These are phyloP conservation scores for Myotis daubentonii DNA, from an alignment of 2,797 vertebrate species.

Conservation along the genomic window DNA sequence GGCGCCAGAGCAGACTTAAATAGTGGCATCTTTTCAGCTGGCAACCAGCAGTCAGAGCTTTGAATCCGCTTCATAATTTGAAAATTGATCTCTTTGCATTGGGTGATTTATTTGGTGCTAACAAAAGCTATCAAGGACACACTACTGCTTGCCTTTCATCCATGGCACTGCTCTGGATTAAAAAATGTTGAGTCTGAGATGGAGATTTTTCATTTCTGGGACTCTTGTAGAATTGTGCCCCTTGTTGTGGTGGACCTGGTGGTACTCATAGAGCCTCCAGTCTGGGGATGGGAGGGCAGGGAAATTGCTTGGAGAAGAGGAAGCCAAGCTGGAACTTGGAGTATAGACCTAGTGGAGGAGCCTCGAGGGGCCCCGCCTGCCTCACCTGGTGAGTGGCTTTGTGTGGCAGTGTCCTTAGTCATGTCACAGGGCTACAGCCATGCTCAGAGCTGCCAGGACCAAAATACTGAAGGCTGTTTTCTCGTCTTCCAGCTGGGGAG, in stretches of 20 bases:
- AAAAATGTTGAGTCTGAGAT: not conserved
- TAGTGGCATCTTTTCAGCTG: conserved; percentile 21
- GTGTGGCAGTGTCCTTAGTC: not conserved
- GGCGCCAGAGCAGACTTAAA: conserved; percentile 15
- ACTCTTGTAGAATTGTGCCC: not conserved
- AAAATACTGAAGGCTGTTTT: conserved; percentile 43
- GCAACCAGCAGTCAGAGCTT: conserved; percentile 63
- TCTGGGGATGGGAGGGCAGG: too few relatives aligned
- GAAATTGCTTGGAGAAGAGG: not conserved
- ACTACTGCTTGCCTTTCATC: conserved; percentile 30
- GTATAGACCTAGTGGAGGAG: not conserved
- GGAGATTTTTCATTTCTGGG: not conserved
- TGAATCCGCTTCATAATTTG: conserved; percentile 72
- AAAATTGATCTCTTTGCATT: conserved; percentile 68
- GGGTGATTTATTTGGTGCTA: conserved; percentile 54
- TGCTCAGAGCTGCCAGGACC: not conserved
- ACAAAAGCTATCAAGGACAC: conserved; percentile 50
- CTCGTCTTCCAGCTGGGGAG: conserved; percentile 33
- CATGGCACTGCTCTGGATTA: not conserved
- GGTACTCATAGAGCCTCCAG: not conserved
- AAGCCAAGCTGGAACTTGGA: not conserved
- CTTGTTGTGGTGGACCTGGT: not conserved
- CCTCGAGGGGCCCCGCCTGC: not conserved
- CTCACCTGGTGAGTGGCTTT: not conserved
- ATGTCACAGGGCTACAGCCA: not conserved